Evolutionary conservation across 2,797 vertebrate species (phyloP).

Genomic region (Melanotaenia pygmaea): DNA sequence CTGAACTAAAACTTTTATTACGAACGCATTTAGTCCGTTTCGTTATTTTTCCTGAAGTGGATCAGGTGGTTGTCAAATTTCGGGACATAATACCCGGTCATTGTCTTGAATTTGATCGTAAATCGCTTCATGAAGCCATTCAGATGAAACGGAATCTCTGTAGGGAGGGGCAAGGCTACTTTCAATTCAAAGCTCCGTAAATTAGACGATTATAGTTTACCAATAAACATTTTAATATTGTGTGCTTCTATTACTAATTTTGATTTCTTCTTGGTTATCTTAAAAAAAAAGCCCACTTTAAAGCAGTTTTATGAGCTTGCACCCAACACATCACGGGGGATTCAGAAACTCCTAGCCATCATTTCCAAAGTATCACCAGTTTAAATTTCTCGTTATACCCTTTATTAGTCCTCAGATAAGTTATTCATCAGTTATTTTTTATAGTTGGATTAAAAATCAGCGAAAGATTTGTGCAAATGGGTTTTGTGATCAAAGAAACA

Average conservation of each 20-base stretch:
- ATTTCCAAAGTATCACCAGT: neutral
- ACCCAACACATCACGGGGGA: neutral
- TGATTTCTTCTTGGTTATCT: neutral
- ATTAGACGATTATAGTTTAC: neutral
- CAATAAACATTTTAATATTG: neutral
- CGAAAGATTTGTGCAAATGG: neutral
- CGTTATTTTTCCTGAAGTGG: neutral
- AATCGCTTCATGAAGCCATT: neutral
- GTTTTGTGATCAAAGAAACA: neutral
- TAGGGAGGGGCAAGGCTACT: no score
- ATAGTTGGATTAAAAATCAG: neutral
- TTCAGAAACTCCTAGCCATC: neutral
- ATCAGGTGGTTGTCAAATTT: neutral
- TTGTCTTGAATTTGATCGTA: neutral
- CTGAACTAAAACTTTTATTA: no score
- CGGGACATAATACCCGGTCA: neutral
- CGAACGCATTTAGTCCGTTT: neutral
- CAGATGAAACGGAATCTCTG: no score
- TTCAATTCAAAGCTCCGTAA: no score
- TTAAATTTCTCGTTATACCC: neutral
- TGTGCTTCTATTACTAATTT: neutral
- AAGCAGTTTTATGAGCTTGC: neutral
- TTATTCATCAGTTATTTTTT: neutral
- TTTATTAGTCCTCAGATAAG: no score
- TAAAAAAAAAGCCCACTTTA: neutral